These are phyloP conservation scores for Diacarnus erythraeanus DNA, from an alignment of 37 sponge, comb jelly and placozoan genomes.

Conservation along the genomic window DNA sequence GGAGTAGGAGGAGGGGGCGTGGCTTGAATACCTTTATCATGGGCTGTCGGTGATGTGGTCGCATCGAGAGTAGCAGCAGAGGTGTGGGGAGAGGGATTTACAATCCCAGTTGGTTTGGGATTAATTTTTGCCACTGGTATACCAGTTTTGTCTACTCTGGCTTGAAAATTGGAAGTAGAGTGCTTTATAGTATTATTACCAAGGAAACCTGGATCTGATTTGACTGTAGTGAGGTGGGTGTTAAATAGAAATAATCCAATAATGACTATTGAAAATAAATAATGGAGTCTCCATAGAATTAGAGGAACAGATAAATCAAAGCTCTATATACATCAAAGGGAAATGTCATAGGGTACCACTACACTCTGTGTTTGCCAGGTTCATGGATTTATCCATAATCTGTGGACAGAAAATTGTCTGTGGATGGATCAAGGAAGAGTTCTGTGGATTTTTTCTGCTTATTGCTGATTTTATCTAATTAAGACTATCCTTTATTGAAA, in stretches of 20 bases:
- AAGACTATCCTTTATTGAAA: too few relatives aligned
- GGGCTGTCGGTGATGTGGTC: not conserved
- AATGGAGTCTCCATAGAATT: too few relatives aligned
- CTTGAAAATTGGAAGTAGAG: too few relatives aligned
- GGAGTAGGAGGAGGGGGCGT: too few relatives aligned
- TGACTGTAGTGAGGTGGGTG: not conserved
- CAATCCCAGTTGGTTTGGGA: slow-evolving; percentile 69
- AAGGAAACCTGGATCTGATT: slow-evolving; percentile 39
- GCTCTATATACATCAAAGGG: not conserved
- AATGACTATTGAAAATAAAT: too few relatives aligned
- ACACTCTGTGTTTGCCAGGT: too few relatives aligned
- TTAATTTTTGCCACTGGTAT: slow-evolving; percentile 1
- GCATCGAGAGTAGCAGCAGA: not conserved
- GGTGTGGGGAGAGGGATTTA: slow-evolving; percentile 54
- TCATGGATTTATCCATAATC: too few relatives aligned
- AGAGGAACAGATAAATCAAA: not conserved
- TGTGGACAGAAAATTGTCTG: too few relatives aligned
- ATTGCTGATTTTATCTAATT: too few relatives aligned
- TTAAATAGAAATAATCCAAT: too few relatives aligned
- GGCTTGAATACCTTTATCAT: not conserved
- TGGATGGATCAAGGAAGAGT: too few relatives aligned
- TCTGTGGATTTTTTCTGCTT: too few relatives aligned
- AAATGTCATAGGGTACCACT: not conserved
- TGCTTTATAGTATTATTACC: not conserved
- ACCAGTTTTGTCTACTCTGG: slow-evolving; percentile 21